Conservation (phyloP, 2,888 invertebrate species). For the Elysia crispata region DNA sequence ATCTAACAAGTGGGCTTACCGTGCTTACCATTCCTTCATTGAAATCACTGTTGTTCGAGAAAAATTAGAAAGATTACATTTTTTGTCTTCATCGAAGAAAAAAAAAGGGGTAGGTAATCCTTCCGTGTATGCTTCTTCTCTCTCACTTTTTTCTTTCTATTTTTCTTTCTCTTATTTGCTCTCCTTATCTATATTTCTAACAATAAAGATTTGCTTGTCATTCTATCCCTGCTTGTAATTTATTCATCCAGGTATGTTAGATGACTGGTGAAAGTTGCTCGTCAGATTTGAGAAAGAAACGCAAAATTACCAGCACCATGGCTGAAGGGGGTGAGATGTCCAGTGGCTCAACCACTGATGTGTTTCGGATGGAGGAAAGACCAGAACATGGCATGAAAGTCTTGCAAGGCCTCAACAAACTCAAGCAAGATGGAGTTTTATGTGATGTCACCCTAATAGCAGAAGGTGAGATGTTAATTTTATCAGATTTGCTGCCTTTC, state of each 20-base stretch:
- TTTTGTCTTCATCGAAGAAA: too few relatives aligned
- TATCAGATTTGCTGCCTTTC: background rate
- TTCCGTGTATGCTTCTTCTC: too few relatives aligned
- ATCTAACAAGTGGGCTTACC: too few relatives aligned
- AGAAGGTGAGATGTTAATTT: slow-evolving; percentile 67
- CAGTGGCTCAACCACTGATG: slow-evolving; percentile 58
- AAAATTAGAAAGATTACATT: too few relatives aligned
- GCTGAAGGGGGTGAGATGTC: slow-evolving; percentile 58
- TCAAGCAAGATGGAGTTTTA: slow-evolving; percentile 75
- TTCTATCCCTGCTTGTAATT: too few relatives aligned
- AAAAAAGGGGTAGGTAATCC: too few relatives aligned
- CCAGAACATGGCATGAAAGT: slow-evolving; percentile 76
- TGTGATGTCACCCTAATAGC: slow-evolving; percentile 77
- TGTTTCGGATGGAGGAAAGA: slow-evolving; percentile 68
- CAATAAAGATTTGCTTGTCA: too few relatives aligned
- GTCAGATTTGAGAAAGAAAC: slow-evolving; percentile 44
- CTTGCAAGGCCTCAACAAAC: slow-evolving; percentile 74
- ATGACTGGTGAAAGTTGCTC: slow-evolving; percentile 52
- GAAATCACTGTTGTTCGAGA: too few relatives aligned
- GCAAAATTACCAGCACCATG: slow-evolving; percentile 51
- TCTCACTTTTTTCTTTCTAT: too few relatives aligned
- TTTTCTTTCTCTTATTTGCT: too few relatives aligned
- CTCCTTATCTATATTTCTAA: too few relatives aligned
- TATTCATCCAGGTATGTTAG: slow-evolving; percentile 50
- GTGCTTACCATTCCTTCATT: too few relatives aligned